Evolutionary conservation across 2,113 vertebrate species (phyloP).

Genomic region (Cynopterus brachyotis): DNA sequence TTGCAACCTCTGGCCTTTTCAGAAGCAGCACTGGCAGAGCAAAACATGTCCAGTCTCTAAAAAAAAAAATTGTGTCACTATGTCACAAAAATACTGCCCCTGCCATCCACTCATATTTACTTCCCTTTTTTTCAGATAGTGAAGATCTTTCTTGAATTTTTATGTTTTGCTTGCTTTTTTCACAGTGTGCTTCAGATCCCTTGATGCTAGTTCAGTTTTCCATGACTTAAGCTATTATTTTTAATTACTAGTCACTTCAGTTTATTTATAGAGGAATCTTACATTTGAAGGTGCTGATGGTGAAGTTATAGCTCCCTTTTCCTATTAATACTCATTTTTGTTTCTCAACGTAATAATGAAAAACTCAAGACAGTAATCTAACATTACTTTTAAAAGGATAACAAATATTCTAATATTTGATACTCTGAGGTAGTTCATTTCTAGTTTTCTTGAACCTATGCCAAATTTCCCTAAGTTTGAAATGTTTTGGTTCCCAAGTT

Average conservation of each 20-base stretch:
- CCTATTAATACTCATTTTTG: constrained; percentile 12
- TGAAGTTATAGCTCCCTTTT: constrained; percentile 34
- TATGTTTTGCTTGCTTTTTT: constrained; percentile 37
- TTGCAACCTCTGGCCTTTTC: constrained; percentile 72
- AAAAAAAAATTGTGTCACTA: constrained; percentile 68
- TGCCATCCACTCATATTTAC: constrained; percentile 3
- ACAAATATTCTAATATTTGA: constrained; percentile 30
- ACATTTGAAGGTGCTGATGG: constrained; percentile 31
- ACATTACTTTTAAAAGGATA: constrained; percentile 10
- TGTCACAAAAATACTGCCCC: constrained; percentile 67
- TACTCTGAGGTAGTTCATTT: constrained; percentile 52
- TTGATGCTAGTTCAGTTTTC: constrained; percentile 58
- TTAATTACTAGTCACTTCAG: constrained; percentile 50
- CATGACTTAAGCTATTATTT: constrained; percentile 45
- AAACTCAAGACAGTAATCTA: constrained; percentile 29
- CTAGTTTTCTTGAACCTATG: constrained; percentile 43
- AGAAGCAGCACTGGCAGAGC: constrained; percentile 69
- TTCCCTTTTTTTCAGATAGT: constrained; percentile 55
- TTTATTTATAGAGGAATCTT: constrained; percentile 38
- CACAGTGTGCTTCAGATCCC: constrained; percentile 46
- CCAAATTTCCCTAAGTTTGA: constrained; percentile 39
- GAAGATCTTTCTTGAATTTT: constrained; percentile 38
- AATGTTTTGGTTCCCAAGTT: constrained; percentile 47
- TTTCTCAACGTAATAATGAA: constrained; percentile 46
- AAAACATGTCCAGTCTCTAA: constrained; percentile 58